Evolutionary conservation across 2,888 invertebrate genomes (phyloP), one percentile per base, ranked within the genome.

Genomic region (Eupelmus urozonus): DNA sequence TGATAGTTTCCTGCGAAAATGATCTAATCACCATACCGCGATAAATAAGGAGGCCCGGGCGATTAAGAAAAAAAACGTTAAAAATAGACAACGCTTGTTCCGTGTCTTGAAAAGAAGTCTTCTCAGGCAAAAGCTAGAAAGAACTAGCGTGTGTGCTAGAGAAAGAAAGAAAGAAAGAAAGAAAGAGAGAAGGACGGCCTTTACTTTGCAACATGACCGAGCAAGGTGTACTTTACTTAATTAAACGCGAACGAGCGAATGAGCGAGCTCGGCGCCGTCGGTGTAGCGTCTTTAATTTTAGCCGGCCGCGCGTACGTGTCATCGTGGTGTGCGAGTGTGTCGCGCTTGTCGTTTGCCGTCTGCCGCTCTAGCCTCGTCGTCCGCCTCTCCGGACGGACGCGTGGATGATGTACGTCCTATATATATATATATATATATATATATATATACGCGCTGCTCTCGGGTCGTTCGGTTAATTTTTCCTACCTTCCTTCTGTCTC

Each of bases 171-270:
- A 4, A 25, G 23, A 42, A n/a, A 27, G n/a, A 67, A 23, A 23
- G 27, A 20, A 16, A 29, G 53, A 9, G 45, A 53, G 73, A 75
- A 60, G 63, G 16, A 72, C 75, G 51, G 80, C 74, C 73, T 81
- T 72, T 40, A 63, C 78, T 77, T 81, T 49, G 80, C 74, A 79
- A 71, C 69, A 75, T 65, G 78, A 81, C 59, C 65, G 69, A 71
- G 71, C 73, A 69, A 75, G 81, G 70, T 34, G 63, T 82, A 80
- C 84, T 84, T 81, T 78, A 80, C 75, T 83, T 85, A 83, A 85
- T 85, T 83, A 83, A 84, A 81, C 75, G 77, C 75, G 59, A 60
- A 34, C 34, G 23, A 20, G 27, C 29, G 49, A 3, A 18, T 20
- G 51, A 29, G 49, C 40, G 40, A 23, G 70, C 55, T 23, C 27